Evolutionary conservation across 2,888 invertebrate species (phyloP).

Genomic region (Lepidonotus clava): DNA sequence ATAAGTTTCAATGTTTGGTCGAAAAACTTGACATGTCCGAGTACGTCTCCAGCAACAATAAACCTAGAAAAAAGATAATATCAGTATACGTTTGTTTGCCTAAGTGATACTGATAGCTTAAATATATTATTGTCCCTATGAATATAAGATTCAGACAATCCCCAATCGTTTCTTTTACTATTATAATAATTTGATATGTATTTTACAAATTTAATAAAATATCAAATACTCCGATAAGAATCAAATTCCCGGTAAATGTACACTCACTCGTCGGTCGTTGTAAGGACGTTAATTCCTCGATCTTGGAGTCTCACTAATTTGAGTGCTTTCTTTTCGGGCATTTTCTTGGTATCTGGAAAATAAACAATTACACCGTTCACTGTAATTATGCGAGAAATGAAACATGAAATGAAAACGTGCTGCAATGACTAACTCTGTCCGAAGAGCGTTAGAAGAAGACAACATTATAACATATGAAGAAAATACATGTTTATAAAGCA

Average conservation of each 20-base stretch:
- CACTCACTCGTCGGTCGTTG: constrained; percentile 71
- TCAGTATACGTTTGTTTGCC: neutral
- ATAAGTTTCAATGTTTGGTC: constrained; percentile 80
- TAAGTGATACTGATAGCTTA: too few species aligned
- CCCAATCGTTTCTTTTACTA: too few species aligned
- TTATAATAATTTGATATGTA: neutral
- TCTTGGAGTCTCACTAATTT: constrained; percentile 80
- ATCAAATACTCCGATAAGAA: too few species aligned
- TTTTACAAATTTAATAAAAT: neutral
- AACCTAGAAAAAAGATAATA: constrained; percentile 69
- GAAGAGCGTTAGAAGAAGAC: too few species aligned
- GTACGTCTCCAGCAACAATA: constrained; percentile 80
- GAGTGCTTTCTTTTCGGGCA: constrained; percentile 77
- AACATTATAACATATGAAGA: too few species aligned
- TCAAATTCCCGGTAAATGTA: too few species aligned
- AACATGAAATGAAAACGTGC: too few species aligned
- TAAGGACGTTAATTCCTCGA: constrained; percentile 79
- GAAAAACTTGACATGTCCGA: constrained; percentile 80
- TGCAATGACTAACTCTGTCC: too few species aligned
- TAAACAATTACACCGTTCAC: neutral
- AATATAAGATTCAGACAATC: too few species aligned
- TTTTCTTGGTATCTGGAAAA: neutral
- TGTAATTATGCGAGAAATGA: too few species aligned
- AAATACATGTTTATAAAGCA: too few species aligned
- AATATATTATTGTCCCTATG: too few species aligned